phyloP scores from a whole-genome alignment of 2,888 invertebrate genomes.

The Heteromyza rotundicornis region DNA sequence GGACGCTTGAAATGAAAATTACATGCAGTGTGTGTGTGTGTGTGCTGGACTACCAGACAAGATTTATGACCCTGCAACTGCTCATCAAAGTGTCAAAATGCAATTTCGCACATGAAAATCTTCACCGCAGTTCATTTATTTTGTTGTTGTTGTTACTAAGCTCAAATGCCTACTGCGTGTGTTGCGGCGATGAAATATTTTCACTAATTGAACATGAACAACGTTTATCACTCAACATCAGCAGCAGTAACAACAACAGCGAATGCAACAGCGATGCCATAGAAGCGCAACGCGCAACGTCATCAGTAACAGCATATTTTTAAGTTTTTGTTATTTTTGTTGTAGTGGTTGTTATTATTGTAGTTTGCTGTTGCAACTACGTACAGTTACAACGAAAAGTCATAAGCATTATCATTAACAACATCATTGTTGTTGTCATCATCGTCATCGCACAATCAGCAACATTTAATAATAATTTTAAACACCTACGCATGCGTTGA shows the following conservation, averaged over 20 bases:
- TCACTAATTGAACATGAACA: conserved; percentile 40
- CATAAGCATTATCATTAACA: conserved; percentile 56
- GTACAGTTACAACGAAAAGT: conserved; percentile 45
- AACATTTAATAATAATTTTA: conserved; percentile 12
- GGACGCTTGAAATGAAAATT: too few species aligned
- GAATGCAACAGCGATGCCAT: conserved; percentile 5
- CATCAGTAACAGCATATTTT: too few species aligned
- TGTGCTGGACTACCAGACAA: too few species aligned
- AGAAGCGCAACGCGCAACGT: not conserved
- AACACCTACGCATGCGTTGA: not conserved
- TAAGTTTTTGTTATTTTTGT: not conserved
- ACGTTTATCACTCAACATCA: conserved; percentile 45
- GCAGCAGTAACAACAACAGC: not conserved
- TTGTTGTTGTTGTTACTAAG: not conserved
- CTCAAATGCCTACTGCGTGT: not conserved
- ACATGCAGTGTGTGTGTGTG: too few species aligned
- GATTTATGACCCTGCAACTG: too few species aligned
- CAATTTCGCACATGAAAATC: too few species aligned
- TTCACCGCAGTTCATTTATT: too few species aligned
- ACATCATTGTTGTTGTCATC: conserved; percentile 54
- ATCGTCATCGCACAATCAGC: conserved; percentile 33
- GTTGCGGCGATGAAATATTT: too few species aligned
- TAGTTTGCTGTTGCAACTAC: conserved; percentile 24
- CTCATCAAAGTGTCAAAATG: too few species aligned
- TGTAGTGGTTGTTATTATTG: too few species aligned